phyloP scores from a whole-genome alignment of 1,140 invertebrate genomes.

The Heliconius congener region DNA sequence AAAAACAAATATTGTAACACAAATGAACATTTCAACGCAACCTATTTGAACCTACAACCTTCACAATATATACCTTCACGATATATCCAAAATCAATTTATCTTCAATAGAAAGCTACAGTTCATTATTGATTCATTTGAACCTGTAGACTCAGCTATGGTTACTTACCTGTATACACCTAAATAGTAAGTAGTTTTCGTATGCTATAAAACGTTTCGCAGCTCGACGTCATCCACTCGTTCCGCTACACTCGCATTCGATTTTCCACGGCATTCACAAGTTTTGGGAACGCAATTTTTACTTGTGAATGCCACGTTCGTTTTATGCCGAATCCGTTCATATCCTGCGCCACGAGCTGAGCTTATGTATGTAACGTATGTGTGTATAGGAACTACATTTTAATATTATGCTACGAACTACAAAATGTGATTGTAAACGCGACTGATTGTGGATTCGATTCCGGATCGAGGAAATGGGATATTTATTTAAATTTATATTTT shows the following conservation, averaged over 20 bases:
- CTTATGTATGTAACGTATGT: not conserved
- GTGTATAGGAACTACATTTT: not conserved
- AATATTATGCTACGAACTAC: not conserved
- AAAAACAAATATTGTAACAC: too few relatives aligned
- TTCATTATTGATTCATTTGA: not conserved
- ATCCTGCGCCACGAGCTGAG: not conserved
- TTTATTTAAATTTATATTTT: too few relatives aligned
- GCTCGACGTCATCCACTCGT: slow-evolving; percentile 14
- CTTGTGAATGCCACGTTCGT: slow-evolving; percentile 20
- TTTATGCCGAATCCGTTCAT: not conserved
- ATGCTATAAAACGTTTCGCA: not conserved
- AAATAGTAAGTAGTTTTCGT: too few relatives aligned
- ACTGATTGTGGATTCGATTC: too few relatives aligned
- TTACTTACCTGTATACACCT: too few relatives aligned
- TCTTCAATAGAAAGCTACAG: not conserved
- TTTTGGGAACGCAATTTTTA: slow-evolving; percentile 19
- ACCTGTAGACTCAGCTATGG: not conserved
- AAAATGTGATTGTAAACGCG: too few relatives aligned
- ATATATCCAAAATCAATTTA: not conserved
- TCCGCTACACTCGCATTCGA: slow-evolving; percentile 18
- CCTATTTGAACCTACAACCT: not conserved
- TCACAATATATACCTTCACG: not conserved
- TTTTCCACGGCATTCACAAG: slow-evolving; percentile 23
- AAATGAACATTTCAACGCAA: not conserved
- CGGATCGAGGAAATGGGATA: too few relatives aligned